Evolutionary conservation across 2,113 vertebrate species (phyloP), one percentile per base, ranked within the genome.

Genomic region (Nestor notabilis): DNA sequence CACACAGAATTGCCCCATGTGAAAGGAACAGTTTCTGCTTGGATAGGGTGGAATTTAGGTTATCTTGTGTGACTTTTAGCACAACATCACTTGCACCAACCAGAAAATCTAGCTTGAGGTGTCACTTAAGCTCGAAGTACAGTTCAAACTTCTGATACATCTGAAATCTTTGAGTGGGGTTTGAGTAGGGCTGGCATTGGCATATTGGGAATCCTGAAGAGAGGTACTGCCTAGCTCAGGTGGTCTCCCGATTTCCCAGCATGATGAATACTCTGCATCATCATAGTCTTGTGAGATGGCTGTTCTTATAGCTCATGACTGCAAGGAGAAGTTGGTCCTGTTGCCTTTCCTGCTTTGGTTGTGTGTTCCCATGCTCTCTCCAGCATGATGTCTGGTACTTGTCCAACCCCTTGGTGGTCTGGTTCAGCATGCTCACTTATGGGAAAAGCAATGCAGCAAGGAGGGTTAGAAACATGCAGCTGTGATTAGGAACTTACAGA

Each of bases 341-440:
- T 41, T 87, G 44, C 74, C 74, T 47, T 94, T 81, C 77, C 78
- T 96, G 77, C 82, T 86, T 85, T 79, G 50, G 25, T 39, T 95
- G 29, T 50, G 61, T 44, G 18, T 93, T 96, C 96, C 89, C 94
- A 91, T 93, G 56, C 52, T 87, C 39, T 44, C 56, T 96, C 86
- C 94, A 89, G 83, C 95, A 91, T 84, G 91, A 96, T 75, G 39
- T 89, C 83, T 97, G 93, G 84, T 95, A 46, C 4, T 37, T 64
- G 44, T 94, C 89, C 95, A 96, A 87, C 74, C 81, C 35, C 84
- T 95, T 89, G 87, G 83, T 96, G 95, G 94, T 96, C 94, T 91
- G 52, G 56, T 91, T 96, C 84, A 76, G 77, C 44, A 14, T 35
- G 72, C 68, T 15, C 55, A 84, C 61, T 87, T 94, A 31, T 76